phyloP scores from a whole-genome alignment of 2,797 vertebrate genomes.

The Selene dorsalis region DNA sequence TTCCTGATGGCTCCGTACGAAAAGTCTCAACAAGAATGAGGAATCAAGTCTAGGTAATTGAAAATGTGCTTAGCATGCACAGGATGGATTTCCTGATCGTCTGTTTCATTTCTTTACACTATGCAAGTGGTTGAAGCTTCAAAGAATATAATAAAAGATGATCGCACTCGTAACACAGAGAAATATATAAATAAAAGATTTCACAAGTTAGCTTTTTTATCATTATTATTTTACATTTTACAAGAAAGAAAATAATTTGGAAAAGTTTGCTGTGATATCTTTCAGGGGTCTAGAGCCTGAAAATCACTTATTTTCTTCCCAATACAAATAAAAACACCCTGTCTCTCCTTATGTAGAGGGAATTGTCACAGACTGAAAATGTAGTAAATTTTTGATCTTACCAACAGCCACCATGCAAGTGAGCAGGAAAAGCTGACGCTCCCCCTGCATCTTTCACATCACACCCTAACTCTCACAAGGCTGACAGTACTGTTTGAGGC shows the following conservation, averaged over 20 bases:
- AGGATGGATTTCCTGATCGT: background rate
- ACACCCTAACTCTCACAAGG: background rate
- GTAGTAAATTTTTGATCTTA: constrained; percentile 38
- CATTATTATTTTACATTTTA: too few species aligned
- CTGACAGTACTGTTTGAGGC: background rate
- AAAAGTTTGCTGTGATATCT: background rate
- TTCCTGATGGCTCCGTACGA: too few species aligned
- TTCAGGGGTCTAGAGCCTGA: background rate
- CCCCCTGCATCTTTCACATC: constrained; percentile 54
- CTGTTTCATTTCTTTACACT: background rate
- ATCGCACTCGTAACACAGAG: background rate
- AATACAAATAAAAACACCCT: accelerated
- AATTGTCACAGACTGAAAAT: background rate
- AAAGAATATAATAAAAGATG: background rate
- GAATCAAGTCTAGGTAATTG: background rate
- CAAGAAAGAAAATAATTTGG: too few species aligned
- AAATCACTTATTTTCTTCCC: background rate
- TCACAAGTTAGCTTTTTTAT: background rate
- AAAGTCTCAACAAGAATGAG: background rate
- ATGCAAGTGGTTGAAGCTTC: background rate
- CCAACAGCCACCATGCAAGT: constrained; percentile 53
- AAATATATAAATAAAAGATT: background rate
- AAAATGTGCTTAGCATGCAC: background rate
- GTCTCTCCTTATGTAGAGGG: background rate
- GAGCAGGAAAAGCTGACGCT: constrained; percentile 26